Conservation (phyloP, 2,797 vertebrate species). For the Peromyscus eremicus region DNA sequence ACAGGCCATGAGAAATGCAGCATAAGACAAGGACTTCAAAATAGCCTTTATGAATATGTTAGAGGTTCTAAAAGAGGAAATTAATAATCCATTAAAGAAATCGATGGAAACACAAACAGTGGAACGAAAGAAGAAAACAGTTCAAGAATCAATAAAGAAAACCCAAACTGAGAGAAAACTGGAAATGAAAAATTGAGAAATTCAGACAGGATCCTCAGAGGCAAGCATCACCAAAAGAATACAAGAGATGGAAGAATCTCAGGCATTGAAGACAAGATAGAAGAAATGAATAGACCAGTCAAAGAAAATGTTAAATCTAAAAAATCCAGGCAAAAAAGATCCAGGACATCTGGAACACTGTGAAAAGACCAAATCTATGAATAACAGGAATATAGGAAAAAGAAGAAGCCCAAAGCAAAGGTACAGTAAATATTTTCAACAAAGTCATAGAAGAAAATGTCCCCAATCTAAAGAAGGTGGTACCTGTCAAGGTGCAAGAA, state of each 20-base stretch:
- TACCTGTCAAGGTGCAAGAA: background rate
- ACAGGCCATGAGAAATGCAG: background rate
- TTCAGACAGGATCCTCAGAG: background rate
- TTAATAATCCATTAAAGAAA: background rate
- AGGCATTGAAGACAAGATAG: background rate
- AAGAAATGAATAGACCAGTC: background rate
- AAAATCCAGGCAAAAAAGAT: background rate
- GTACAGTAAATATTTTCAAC: background rate
- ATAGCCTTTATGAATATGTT: background rate
- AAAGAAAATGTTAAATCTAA: background rate
- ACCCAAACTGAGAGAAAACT: background rate
- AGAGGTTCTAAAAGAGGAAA: background rate
- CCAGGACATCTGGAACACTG: background rate
- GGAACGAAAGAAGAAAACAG: background rate
- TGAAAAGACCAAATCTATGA: background rate
- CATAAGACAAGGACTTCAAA: background rate
- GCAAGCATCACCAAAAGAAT: background rate
- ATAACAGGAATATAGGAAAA: background rate
- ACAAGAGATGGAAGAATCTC: background rate
- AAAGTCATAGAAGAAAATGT: background rate
- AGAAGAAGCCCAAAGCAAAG: background rate
- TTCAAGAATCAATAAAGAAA: background rate
- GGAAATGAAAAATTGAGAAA: background rate
- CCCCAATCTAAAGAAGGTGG: background rate
- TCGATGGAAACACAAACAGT: background rate